Percentiles rank a stretch among this genome's conserved stretches.
phyloP scores from a whole-genome alignment of 2,797 vertebrate genomes.

The Onychomys arenicola region DNA sequence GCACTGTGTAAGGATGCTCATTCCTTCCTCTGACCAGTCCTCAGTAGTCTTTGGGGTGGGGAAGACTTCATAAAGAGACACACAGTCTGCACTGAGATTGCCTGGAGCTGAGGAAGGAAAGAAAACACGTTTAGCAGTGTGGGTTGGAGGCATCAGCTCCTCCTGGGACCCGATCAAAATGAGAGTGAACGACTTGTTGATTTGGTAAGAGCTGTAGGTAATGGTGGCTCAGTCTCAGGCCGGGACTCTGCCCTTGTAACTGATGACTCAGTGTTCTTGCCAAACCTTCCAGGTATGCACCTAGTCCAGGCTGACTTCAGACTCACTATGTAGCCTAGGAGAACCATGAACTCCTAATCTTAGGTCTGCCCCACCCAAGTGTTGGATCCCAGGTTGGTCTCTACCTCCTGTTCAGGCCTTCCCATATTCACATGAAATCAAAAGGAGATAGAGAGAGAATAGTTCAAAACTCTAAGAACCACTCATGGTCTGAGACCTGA shows the following conservation, averaged over 20 bases:
- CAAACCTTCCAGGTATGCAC: not conserved
- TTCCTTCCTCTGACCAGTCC: not conserved
- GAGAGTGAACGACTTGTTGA: not conserved
- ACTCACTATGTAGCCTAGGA: not conserved
- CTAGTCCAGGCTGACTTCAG: not conserved
- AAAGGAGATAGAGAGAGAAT: not conserved
- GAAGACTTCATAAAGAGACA: not conserved
- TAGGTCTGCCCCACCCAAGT: too few species aligned
- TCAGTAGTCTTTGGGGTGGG: not conserved
- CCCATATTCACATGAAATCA: not conserved
- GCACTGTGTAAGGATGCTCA: not conserved
- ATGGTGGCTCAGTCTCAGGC: not conserved
- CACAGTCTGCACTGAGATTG: not conserved
- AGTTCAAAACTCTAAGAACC: not conserved
- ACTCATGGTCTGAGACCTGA: not conserved
- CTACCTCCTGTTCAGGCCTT: not conserved
- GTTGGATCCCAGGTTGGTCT: not conserved
- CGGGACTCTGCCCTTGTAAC: not conserved
- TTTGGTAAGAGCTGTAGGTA: not conserved
- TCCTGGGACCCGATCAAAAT: not conserved
- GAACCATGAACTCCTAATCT: not conserved
- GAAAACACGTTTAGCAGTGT: not conserved
- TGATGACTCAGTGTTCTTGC: not conserved
- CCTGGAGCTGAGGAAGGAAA: not conserved
- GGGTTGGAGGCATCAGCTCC: too few species aligned